These are phyloP conservation scores for Macrotus californicus DNA, from an alignment of 2,113 vertebrate genomes.

Conservation along the genomic window DNA sequence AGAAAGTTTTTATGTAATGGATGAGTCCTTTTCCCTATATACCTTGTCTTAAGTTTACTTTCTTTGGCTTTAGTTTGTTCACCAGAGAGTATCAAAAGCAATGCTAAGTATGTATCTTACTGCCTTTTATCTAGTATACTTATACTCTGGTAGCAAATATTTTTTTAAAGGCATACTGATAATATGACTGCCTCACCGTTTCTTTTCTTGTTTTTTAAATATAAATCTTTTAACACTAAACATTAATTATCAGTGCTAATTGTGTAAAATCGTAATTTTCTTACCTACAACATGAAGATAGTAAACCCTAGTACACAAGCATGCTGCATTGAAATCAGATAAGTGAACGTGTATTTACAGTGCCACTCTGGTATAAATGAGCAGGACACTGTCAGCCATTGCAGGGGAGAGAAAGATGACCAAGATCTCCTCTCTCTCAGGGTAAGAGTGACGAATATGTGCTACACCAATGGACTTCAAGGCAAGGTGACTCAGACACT, in stretches of 20 bases:
- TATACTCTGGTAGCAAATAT: neutral
- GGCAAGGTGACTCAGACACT: neutral
- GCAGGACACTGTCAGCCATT: neutral
- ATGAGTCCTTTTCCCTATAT: neutral
- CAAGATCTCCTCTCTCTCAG: neutral
- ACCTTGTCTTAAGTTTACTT: neutral
- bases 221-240: neutral
- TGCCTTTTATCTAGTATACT: neutral
- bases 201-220: neutral
- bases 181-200: neutral
- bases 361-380: neutral
- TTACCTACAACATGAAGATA: neutral
- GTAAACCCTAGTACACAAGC: neutral
- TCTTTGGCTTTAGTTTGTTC: neutral
- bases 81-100: neutral
- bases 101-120: neutral
- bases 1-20: neutral
- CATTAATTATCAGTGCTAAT: neutral
- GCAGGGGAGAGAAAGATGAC: neutral
- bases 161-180: neutral
- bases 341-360: neutral
- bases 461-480: neutral
- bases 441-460: neutral
- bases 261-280: neutral
- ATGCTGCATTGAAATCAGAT: neutral